These are phyloP conservation scores for Napeogenes inachia DNA, from an alignment of 2,888 invertebrate species.

Conservation along the genomic window DNA sequence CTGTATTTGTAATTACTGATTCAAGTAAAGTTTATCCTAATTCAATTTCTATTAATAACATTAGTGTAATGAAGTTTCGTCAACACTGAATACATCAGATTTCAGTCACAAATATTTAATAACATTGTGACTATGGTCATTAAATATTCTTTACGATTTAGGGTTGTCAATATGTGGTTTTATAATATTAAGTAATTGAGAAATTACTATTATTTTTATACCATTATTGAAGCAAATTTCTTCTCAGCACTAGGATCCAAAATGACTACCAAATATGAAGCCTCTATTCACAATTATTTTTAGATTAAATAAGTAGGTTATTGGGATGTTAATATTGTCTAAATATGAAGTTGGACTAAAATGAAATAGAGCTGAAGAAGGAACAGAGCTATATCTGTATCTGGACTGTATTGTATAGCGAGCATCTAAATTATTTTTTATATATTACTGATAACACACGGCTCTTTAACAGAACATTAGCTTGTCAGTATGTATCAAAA, in stretches of 20 bases:
- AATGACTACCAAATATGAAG: slow-evolving; percentile 18
- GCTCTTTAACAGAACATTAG: too few species aligned
- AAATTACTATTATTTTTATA: slow-evolving; percentile 3
- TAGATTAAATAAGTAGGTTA: slow-evolving; percentile 16
- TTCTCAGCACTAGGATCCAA: not conserved
- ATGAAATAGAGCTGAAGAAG: not conserved
- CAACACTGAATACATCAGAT: too few species aligned
- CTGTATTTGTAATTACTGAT: slow-evolving; percentile 1
- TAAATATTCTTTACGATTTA: not conserved
- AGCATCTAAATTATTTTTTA: too few species aligned
- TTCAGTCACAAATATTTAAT: not conserved
- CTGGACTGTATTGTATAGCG: not conserved
- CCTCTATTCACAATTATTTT: slow-evolving; percentile 9
- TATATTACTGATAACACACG: too few species aligned
- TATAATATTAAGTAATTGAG: not conserved
- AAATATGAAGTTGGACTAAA: slow-evolving; percentile 3
- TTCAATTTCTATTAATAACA: slow-evolving; percentile 1
- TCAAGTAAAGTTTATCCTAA: not conserved
- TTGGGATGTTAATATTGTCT: slow-evolving; percentile 7
- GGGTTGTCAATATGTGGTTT: not conserved
- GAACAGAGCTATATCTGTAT: not conserved
- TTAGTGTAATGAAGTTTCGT: not conserved
- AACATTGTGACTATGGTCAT: not conserved
- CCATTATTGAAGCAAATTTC: not conserved
- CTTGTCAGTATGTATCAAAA: slow-evolving; percentile 21